Evolutionary conservation across 2,888 invertebrate species (phyloP).

Genomic region (Parapristionchus giblindavisi): DNA sequence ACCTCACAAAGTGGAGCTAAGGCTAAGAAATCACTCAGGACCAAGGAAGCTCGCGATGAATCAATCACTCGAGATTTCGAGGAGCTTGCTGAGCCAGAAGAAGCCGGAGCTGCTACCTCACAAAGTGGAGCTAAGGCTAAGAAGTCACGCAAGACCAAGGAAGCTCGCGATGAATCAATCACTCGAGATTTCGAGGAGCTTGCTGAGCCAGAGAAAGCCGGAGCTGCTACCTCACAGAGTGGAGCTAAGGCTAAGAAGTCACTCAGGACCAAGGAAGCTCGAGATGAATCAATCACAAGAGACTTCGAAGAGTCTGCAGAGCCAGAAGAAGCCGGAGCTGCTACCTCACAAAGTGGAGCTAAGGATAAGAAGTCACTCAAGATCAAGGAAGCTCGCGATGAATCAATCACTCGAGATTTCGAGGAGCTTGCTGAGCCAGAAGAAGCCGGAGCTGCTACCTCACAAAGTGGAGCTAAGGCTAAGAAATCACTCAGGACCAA

Average conservation of each 20-base stretch:
- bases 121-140: background rate
- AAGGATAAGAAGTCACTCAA: background rate
- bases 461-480: background rate
- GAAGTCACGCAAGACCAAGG: background rate
- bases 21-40: slow-evolving; percentile 3
- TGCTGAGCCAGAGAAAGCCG: background rate
- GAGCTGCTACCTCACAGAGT: background rate
- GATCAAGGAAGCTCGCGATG: background rate
- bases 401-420: slow-evolving; percentile 3
- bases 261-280: background rate
- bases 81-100: background rate
- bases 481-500: slow-evolving; percentile 1
- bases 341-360: background rate
- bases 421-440: background rate
- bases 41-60: slow-evolving; percentile 8
- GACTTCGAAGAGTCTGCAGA: background rate
- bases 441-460: background rate
- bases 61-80: slow-evolving; percentile 9
- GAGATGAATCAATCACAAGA: background rate
- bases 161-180: background rate
- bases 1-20: slow-evolving; percentile 9
- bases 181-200: background rate
- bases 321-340: background rate
- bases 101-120: background rate
- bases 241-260: slow-evolving; percentile 3